Percentiles rank a stretch among this genome's conserved stretches.
These are phyloP conservation scores for Ia io DNA, from an alignment of 2,113 vertebrate genomes.

Conservation along the genomic window DNA sequence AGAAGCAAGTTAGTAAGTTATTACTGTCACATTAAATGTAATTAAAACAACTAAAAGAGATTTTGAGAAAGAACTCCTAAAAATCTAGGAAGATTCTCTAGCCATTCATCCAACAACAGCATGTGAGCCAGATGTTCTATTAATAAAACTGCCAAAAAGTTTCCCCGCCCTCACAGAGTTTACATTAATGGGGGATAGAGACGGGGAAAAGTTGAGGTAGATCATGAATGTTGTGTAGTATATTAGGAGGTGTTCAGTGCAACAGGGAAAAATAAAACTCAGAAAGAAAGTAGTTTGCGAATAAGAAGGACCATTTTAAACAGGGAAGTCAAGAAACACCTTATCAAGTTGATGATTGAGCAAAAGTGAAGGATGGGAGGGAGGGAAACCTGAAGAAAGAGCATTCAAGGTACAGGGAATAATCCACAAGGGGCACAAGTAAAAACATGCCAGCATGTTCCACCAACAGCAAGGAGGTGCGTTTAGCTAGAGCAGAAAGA, in stretches of 20 bases:
- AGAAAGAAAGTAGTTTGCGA: background rate
- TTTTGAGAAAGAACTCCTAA: background rate
- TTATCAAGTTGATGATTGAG: background rate
- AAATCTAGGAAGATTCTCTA: background rate
- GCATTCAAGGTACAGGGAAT: background rate
- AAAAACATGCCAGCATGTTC: background rate
- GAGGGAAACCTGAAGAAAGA: background rate
- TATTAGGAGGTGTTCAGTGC: background rate
- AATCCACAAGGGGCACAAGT: background rate
- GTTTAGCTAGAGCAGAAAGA: background rate
- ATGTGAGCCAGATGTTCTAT: background rate
- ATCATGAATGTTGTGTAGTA: background rate
- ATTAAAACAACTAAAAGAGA: background rate
- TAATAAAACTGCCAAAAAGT: background rate
- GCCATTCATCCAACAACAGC: background rate
- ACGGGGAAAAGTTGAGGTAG: accelerated
- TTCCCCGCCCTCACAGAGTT: background rate
- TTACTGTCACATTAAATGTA: background rate
- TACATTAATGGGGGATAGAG: too few relatives aligned
- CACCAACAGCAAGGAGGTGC: background rate
- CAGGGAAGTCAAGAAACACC: background rate
- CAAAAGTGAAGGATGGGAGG: background rate
- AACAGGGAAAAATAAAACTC: background rate
- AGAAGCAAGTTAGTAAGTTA: background rate
- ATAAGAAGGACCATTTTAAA: background rate